Evolutionary conservation across 2,797 vertebrate genomes (phyloP).

Genomic region (Cercopithecus petaurista): DNA sequence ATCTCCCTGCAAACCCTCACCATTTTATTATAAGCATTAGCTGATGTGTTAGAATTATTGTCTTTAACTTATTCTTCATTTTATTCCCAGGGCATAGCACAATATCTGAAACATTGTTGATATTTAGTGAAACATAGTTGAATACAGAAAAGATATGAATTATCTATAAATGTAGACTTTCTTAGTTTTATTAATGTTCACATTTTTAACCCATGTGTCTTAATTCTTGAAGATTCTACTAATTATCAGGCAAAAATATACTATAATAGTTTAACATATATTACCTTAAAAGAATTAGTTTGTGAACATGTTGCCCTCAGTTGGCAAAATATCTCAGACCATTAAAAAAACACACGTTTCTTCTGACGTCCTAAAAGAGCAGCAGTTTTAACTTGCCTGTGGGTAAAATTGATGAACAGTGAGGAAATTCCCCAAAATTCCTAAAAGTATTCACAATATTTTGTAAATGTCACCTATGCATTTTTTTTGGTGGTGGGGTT

Average conservation of each 20-base stretch:
- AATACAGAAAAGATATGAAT: constrained; percentile 1
- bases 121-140: not conserved
- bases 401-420: not conserved
- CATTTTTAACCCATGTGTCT: not conserved
- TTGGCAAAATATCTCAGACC: not conserved
- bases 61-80: constrained; percentile 3
- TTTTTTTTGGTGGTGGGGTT: not conserved
- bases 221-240: constrained; percentile 4
- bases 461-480: not conserved
- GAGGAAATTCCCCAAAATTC: not conserved
- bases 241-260: constrained; percentile 20
- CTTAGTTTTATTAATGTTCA: not conserved
- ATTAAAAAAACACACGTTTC: not conserved
- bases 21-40: not conserved
- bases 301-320: not conserved
- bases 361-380: not conserved
- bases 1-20: not conserved
- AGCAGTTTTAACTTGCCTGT: not conserved
- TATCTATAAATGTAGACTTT: not conserved
- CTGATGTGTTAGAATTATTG: not conserved
- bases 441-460: not conserved
- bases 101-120: not conserved
- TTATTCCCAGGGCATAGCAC: not conserved
- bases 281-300: not conserved
- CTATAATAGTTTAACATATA: not conserved